A percentile compares a stretch with the other conserved stretches of the same genome.
phyloP scores from a whole-genome alignment of 2,888 invertebrate species.

The Drosophila dives region DNA sequence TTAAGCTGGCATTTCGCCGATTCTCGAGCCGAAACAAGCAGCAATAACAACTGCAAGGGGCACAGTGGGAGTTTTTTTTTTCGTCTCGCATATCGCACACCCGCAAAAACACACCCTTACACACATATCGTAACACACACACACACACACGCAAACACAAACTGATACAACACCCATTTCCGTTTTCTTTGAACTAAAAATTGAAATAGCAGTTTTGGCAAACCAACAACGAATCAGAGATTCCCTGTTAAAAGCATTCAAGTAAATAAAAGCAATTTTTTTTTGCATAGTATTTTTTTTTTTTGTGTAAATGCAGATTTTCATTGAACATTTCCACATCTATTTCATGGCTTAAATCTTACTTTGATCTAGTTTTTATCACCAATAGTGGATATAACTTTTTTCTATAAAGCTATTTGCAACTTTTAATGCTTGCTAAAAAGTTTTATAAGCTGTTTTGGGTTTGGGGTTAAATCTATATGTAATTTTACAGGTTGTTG shows the following conservation, averaged over 20 bases:
- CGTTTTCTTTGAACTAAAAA: constrained; percentile 38
- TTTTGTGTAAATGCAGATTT: background rate
- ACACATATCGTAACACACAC: constrained; percentile 8
- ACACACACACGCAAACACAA: background rate
- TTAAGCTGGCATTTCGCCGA: constrained; percentile 64
- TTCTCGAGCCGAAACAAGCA: constrained; percentile 56
- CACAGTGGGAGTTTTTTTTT: constrained; percentile 65
- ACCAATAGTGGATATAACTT: background rate
- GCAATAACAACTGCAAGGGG: constrained; percentile 28
- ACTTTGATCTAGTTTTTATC: background rate
- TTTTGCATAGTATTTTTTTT: background rate
- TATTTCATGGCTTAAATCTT: constrained; percentile 2
- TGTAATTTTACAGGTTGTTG: background rate
- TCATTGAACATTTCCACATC: background rate
- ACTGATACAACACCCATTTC: constrained; percentile 52
- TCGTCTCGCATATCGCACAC: constrained; percentile 62
- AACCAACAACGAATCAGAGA: constrained; percentile 1
- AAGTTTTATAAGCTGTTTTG: background rate
- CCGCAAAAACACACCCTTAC: constrained; percentile 31
- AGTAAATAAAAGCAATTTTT: background rate
- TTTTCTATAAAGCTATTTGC: background rate
- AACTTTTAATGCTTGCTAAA: background rate
- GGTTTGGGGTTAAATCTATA: background rate
- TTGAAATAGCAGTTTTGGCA: constrained; percentile 8
- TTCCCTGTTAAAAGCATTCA: constrained; percentile 17